A percentile compares a stretch with the other conserved stretches of the same genome.
phyloP scores from a whole-genome alignment of 2,797 vertebrate species.

The Kryptolebias ocellatus region DNA sequence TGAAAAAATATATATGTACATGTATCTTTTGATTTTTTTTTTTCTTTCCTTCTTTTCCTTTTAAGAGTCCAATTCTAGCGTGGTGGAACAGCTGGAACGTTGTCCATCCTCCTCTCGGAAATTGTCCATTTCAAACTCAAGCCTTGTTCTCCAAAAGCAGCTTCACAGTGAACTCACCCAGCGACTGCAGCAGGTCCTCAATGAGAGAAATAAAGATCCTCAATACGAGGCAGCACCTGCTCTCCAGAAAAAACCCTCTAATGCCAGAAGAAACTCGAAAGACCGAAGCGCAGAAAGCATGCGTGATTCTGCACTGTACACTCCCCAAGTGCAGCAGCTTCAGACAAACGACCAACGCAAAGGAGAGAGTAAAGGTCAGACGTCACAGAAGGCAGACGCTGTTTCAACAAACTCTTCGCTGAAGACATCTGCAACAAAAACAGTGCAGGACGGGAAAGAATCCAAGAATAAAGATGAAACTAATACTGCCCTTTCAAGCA shows the following conservation, averaged over 20 bases:
- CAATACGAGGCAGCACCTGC: constrained; percentile 7
- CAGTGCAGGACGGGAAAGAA: constrained; percentile 22
- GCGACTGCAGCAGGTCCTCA: constrained; percentile 65
- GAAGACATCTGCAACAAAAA: constrained; percentile 42
- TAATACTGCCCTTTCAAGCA: constrained; percentile 30
- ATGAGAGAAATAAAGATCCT: constrained; percentile 43
- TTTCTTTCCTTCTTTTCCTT: constrained; percentile 3
- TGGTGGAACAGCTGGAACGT: constrained; percentile 17
- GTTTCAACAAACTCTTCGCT: constrained; percentile 18
- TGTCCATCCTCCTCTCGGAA: constrained; percentile 26
- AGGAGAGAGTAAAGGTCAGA: constrained; percentile 29
- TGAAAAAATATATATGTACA: background rate
- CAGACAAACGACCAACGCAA: constrained; percentile 17
- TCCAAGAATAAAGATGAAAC: constrained; percentile 10
- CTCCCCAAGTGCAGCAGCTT: constrained; percentile 26
- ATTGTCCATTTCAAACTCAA: constrained; percentile 34
- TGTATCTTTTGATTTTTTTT: background rate
- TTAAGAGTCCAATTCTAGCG: constrained; percentile 37
- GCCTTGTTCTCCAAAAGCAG: constrained; percentile 56
- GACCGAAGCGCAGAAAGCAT: constrained; percentile 8
- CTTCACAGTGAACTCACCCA: constrained; percentile 67
- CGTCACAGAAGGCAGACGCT: constrained; percentile 8
- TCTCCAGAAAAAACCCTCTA: constrained; percentile 11
- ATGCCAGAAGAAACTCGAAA: constrained; percentile 7
- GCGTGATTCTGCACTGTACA: background rate